Evolutionary conservation across 2,888 invertebrate genomes (phyloP), one percentile per base, ranked within the genome.

Genomic region (Heliconius charithonia): DNA sequence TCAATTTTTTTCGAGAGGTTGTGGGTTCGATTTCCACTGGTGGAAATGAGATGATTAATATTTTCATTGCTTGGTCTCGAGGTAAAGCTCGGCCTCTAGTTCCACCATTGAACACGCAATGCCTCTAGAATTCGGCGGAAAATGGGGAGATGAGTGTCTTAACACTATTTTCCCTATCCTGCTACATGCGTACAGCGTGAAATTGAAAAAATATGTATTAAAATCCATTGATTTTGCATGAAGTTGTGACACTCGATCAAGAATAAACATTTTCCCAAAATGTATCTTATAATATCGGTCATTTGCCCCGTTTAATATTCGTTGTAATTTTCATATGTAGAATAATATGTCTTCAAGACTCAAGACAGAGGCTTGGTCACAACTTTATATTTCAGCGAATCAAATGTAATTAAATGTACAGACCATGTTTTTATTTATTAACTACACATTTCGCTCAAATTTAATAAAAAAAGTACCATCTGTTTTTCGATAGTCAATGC

Each of bases 301-400:
- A 56, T 62, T 62, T 62, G 67, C 25, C 72, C 62, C 72, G 29
- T 73, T 73, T 77, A 67, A 41, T 45, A 73, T 73, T 67, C 66
- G 27, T 72, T 73, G 77, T 56, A 69, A 78, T 62, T 19, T 59
- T 59, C 22, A 59, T 73, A 74, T 78, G 29, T 77, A 77, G 67
- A 77, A 73, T 66, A 73, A 62, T 56, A 56, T 27, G 25, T 71
- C 9, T 22, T 16, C 10, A 56, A 56, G 29, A 56, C 56, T 12
- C 6, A 62, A 79, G 27, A 29, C 79, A 74, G 69, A 65, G 63
- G 29, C 37, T 66, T 51, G 78, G n/a, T 65, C 22, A 27, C 70
- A 72, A 69, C 69, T 79, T 79, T 73, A 74, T 77, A 59, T 59
- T 72, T 72, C 72, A 72, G 25, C n/a, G 72, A 59, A 72, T 59